A percentile compares a stretch with the other conserved stretches of the same genome.
Conservation (phyloP, 53 echinoderm and acorn worm genomes). For the Holothuria scabra region DNA sequence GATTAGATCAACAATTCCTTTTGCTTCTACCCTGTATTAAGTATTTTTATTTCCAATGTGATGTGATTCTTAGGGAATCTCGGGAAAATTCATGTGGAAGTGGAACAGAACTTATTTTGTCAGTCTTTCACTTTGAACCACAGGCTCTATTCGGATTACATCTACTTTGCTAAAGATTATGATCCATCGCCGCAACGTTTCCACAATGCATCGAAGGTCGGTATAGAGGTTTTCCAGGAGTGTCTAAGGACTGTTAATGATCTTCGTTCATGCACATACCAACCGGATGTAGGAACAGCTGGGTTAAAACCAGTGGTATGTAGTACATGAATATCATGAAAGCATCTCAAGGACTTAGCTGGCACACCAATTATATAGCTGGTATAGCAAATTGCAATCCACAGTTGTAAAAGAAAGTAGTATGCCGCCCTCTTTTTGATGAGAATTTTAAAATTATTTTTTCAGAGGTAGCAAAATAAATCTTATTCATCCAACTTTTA, state of each 20-base stretch:
- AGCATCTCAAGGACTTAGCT: neutral
- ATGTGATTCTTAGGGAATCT: too few relatives aligned
- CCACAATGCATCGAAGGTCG: slow-evolving; percentile 34
- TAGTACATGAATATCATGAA: neutral
- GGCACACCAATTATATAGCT: neutral
- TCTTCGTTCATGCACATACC: slow-evolving; percentile 58
- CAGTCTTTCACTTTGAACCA: too few relatives aligned
- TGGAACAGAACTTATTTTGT: neutral
- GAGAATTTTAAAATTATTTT: too few relatives aligned
- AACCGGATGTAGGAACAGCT: neutral
- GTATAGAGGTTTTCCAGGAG: slow-evolving; percentile 27
- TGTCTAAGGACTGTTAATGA: slow-evolving; percentile 16
- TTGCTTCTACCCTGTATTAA: too few relatives aligned
- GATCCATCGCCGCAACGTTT: slow-evolving; percentile 47
- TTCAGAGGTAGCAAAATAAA: too few relatives aligned
- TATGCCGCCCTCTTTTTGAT: too few relatives aligned
- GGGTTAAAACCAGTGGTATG: slow-evolving; percentile 9
- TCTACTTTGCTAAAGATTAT: slow-evolving; percentile 36
- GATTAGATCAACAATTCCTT: too few relatives aligned
- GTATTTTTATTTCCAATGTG: too few relatives aligned
- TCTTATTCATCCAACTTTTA: too few relatives aligned
- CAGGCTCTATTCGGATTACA: slow-evolving; percentile 66
- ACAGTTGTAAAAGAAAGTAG: too few relatives aligned
- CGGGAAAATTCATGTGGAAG: neutral
- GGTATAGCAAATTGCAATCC: too few relatives aligned